Conservation (phyloP, 2,797 vertebrate species). For the Gymnothorax reevesii region DNA sequence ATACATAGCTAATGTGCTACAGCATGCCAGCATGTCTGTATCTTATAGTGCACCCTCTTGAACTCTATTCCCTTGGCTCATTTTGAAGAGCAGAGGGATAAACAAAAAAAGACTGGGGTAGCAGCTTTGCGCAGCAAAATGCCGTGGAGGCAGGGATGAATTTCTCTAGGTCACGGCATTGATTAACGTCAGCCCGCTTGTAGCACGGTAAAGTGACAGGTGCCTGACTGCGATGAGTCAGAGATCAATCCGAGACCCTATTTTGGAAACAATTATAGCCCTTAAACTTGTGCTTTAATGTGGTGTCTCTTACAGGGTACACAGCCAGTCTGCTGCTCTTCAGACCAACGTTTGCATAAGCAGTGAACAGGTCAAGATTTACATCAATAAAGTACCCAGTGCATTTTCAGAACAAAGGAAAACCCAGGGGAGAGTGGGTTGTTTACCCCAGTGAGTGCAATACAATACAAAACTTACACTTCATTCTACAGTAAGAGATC, state of each 20-base stretch:
- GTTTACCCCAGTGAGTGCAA: not conserved
- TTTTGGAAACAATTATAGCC: conserved; percentile 36
- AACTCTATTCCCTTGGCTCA: conserved; percentile 7
- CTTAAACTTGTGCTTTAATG: conserved; percentile 18
- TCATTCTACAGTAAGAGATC: no score
- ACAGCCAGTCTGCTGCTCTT: not conserved
- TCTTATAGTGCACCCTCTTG: conserved; percentile 24
- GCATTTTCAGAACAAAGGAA: not conserved
- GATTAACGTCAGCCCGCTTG: conserved; percentile 61
- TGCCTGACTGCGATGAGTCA: conserved; percentile 66
- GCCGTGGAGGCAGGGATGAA: conserved; percentile 54
- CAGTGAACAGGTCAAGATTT: not conserved
- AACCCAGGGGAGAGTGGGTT: not conserved
- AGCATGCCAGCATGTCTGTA: conserved; percentile 3
- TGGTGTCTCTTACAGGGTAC: not conserved
- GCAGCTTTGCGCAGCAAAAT: conserved; percentile 44
- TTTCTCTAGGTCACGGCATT: conserved; percentile 68
- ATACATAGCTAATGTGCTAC: not conserved
- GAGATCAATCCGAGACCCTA: conserved; percentile 57
- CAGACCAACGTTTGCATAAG: not conserved
- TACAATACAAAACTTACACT: not conserved
- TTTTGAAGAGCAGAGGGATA: conserved; percentile 26
- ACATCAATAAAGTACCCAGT: not conserved
- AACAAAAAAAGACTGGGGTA: conserved; percentile 39
- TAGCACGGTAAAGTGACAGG: conserved; percentile 57